Percentiles rank a stretch among this genome's conserved stretches.
These are phyloP conservation scores for Dugesia japonica DNA, from an alignment of 2,888 invertebrate species.

Conservation along the genomic window DNA sequence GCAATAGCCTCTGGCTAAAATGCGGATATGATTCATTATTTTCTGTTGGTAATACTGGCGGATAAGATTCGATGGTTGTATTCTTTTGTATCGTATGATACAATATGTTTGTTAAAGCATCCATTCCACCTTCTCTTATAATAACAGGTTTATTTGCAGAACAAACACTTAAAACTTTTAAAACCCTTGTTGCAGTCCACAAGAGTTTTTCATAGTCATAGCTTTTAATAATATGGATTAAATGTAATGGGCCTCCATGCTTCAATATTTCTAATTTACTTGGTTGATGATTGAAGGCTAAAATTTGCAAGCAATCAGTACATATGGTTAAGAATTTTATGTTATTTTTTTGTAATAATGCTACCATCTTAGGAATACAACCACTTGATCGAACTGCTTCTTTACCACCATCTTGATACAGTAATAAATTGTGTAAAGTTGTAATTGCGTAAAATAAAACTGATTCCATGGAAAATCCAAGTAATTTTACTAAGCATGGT, in stretches of 20 bases:
- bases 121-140: slow-evolving; percentile 90
- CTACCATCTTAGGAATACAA: slow-evolving; percentile 68
- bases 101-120: slow-evolving; percentile 82
- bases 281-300: slow-evolving; percentile 92
- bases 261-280: slow-evolving; percentile 55
- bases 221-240: slow-evolving; percentile 88
- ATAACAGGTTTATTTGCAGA: slow-evolving; percentile 95
- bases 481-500: slow-evolving; percentile 80
- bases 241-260: slow-evolving; percentile 62
- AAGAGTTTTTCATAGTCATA: slow-evolving; percentile 93
- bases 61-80: not conserved
- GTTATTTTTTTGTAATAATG: slow-evolving; percentile 71
- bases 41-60: not conserved
- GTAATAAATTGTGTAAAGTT: slow-evolving; percentile 81
- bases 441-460: slow-evolving; percentile 96
- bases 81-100: slow-evolving; percentile 23
- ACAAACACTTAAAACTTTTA: slow-evolving; percentile 92
- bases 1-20: slow-evolving; percentile 75
- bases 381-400: slow-evolving; percentile 90
- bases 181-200: slow-evolving; percentile 90
- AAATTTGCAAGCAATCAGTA: slow-evolving; percentile 92
- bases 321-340: slow-evolving; percentile 94
- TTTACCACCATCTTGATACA: slow-evolving; percentile 94
- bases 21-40: slow-evolving; percentile 49
- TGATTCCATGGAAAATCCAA: slow-evolving; percentile 85